A percentile compares a stretch with the other conserved stretches of the same genome.
Evolutionary conservation across 2,888 invertebrate genomes (phyloP).

Genomic region (Oeneis ivallda): DNA sequence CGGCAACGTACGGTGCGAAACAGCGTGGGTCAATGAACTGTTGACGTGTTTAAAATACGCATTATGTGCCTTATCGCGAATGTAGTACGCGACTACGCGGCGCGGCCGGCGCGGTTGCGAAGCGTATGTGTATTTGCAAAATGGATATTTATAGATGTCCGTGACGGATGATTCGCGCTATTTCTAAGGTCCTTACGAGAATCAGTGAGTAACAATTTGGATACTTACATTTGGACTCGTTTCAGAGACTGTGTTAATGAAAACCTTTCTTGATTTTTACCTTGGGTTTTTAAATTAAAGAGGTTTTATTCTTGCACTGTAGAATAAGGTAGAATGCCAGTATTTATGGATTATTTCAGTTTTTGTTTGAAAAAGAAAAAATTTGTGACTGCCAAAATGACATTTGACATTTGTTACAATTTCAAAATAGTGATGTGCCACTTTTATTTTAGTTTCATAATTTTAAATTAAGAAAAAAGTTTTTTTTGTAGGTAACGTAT

Average conservation of each 20-base stretch:
- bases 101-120: constrained; percentile 63
- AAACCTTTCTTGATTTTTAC: background rate
- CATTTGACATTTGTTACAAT: constrained; percentile 33
- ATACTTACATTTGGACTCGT: constrained; percentile 1
- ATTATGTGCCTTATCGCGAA: constrained; percentile 77
- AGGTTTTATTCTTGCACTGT: background rate
- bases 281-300: background rate
- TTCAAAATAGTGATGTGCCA: constrained; percentile 56
- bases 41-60: constrained; percentile 80
- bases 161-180: constrained; percentile 69
- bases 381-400: constrained; percentile 37
- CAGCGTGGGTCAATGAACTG: constrained; percentile 75
- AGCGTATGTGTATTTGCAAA: constrained; percentile 69
- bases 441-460: constrained; percentile 22
- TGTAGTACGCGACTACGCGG: constrained; percentile 72
- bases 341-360: background rate
- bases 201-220: constrained; percentile 49
- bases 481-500: background rate
- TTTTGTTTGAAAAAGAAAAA: constrained; percentile 24
- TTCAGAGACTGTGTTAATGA: background rate
- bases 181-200: constrained; percentile 61
- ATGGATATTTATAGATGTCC: constrained; percentile 75
- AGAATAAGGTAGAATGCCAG: background rate
- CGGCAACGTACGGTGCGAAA: constrained; percentile 74
- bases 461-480: constrained; percentile 14